Conservation (phyloP, 2,888 invertebrate species). For the Drosophila kambysellisi region DNA sequence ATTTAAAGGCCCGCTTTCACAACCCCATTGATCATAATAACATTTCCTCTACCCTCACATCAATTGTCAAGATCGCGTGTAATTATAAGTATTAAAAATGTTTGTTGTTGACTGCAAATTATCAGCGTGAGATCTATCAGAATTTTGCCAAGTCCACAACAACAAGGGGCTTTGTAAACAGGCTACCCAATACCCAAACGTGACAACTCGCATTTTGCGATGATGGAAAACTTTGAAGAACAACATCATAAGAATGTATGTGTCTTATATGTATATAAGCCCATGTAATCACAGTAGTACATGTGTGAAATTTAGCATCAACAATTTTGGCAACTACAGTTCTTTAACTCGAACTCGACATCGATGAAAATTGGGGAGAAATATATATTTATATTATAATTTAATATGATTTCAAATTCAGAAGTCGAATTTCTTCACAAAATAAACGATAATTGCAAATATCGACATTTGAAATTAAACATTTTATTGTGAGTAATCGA, state of each 20-base stretch:
- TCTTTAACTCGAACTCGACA: neutral
- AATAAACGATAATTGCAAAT: neutral
- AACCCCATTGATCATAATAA: conserved; percentile 6
- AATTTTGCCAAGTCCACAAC: conserved; percentile 9
- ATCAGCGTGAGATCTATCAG: conserved; percentile 27
- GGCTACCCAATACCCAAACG: conserved; percentile 37
- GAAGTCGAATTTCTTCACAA: neutral
- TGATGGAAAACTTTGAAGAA: conserved; percentile 23
- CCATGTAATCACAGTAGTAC: conserved; percentile 9
- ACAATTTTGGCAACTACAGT: neutral
- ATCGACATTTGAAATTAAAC: neutral
- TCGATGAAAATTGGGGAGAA: neutral
- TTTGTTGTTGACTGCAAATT: conserved; percentile 14
- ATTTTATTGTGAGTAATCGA: neutral
- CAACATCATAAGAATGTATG: conserved; percentile 48
- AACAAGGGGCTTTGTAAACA: conserved; percentile 6
- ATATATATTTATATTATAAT: neutral
- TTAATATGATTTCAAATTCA: neutral
- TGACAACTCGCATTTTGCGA: conserved; percentile 38
- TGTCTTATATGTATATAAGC: conserved; percentile 6
- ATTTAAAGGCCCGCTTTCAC: conserved; percentile 4
- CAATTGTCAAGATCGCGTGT: conserved; percentile 2
- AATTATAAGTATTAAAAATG: conserved; percentile 12
- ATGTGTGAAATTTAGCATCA: neutral
- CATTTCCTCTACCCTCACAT: conserved; percentile 2